These are phyloP conservation scores for Rhingia rostrata DNA, from an alignment of 2,888 invertebrate genomes.

Conservation along the genomic window DNA sequence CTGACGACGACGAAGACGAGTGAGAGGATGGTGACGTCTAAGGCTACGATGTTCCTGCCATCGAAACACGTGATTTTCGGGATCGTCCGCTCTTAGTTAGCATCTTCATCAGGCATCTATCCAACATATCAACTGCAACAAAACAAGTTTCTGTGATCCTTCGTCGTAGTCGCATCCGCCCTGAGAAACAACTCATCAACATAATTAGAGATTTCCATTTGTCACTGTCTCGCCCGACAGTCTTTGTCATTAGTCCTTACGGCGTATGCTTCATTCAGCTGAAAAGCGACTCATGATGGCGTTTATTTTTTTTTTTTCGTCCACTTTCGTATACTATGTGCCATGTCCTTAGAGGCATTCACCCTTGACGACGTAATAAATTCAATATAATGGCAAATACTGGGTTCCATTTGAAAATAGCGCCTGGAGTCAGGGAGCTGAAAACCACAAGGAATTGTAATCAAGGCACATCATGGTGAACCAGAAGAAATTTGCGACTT, in stretches of 20 bases:
- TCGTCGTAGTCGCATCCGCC: constrained; percentile 8
- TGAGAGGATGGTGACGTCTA: too few species aligned
- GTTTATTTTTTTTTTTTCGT: background rate
- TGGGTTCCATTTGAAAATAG: background rate
- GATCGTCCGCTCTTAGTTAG: constrained; percentile 9
- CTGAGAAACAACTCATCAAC: constrained; percentile 62
- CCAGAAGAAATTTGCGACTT: constrained; percentile 58
- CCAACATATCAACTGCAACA: constrained; percentile 41
- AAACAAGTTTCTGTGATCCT: constrained; percentile 37
- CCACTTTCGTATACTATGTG: background rate
- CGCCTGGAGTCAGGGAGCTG: background rate
- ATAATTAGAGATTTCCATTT: constrained; percentile 73
- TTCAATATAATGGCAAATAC: constrained; percentile 48
- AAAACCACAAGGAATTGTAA: constrained; percentile 57
- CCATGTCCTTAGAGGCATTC: background rate
- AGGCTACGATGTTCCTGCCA: constrained; percentile 3
- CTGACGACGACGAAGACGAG: too few species aligned
- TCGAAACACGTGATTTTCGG: constrained; percentile 53
- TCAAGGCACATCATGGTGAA: constrained; percentile 57
- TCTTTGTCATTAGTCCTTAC: constrained; percentile 60
- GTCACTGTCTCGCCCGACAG: constrained; percentile 66
- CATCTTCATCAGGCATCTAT: background rate
- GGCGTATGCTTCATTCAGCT: constrained; percentile 8
- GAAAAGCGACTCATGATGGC: background rate
- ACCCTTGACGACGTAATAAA: constrained; percentile 46